Conservation (phyloP, 2,113 vertebrate species). For the Oxyruncus cristatus region DNA sequence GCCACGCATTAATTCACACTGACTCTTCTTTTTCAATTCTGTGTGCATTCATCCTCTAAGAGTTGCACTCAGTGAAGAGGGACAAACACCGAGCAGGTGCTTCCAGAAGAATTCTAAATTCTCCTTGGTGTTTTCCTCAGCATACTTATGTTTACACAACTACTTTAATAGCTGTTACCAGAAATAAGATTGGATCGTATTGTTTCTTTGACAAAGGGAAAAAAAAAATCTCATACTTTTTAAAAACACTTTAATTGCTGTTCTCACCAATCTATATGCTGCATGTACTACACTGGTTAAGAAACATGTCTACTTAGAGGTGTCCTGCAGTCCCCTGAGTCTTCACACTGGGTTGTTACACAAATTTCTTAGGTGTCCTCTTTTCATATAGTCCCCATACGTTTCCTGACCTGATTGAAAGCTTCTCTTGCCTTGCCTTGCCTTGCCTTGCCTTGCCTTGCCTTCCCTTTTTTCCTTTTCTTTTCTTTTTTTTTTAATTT, state of each 20-base stretch:
- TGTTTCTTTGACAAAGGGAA: background rate
- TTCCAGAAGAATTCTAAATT: background rate
- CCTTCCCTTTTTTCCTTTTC: background rate
- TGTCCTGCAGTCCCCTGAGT: background rate
- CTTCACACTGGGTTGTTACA: background rate
- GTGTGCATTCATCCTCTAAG: fast-evolving
- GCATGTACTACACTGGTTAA: background rate
- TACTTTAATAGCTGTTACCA: background rate
- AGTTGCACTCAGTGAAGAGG: background rate
- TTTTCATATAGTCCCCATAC: background rate
- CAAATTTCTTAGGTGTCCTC: background rate
- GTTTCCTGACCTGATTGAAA: background rate
- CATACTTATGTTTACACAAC: background rate
- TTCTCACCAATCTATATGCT: background rate
- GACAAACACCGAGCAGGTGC: background rate
- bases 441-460: no score
- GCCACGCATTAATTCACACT: background rate
- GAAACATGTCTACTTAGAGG: background rate
- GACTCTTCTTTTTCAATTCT: background rate
- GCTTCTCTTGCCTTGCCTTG: background rate
- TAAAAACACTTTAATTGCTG: background rate
- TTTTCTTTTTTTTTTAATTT: no score
- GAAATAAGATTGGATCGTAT: background rate
- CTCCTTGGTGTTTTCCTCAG: background rate
- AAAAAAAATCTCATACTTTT: background rate